Base-by-base conservation (phyloP, 2,888 invertebrate species). In the Himalopsyche kuldschensis region DNA sequence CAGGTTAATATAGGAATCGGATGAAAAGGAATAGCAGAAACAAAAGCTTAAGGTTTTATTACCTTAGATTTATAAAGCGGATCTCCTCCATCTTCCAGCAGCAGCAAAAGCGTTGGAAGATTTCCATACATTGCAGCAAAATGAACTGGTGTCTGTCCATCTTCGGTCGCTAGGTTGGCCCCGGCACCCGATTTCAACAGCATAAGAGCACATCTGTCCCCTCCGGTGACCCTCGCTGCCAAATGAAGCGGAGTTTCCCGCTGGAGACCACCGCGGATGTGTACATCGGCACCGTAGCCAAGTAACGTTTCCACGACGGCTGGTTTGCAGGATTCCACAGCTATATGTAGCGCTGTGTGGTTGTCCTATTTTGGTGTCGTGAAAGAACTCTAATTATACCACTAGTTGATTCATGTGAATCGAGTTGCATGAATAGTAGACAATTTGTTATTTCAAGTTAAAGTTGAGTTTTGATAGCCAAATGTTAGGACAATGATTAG, bases 231-330 rank as follows among this genome's bases (percentile, higher is more conserved):
- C 86, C 98, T 93, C 0, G 98, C 97, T n/a, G 98, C 98, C 85
- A 99, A 98, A 89, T 99, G 99, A 47, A 99, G 92, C 0, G 99
- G 98, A 0, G 99, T 99, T 90, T 99, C 99, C 75, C 96, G 94
- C 85, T 96, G 93, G 88, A 94, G 95, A 0, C 97, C 97, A 41
- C 97, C 97, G 88, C 97, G 94, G 31, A 99, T 96, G 90, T 99
- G 98, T 2, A 99, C 98, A 89, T 98, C 97, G 1, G 99, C 99
- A 27, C 99, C 99, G 89, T 96, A 98, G 0, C 99, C 99, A 4
- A 99, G 91, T 81, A 99, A 92, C 0, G 98, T 97, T 91, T 99
- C 99, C 31, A 99, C 98, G 2, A 98, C 98, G 8, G 96, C 95
- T 1, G 98, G 98, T 88, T 97, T 97, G 85, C 97, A 96, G 0